These are phyloP conservation scores for Oscheius onirici DNA, from an alignment of 2,888 invertebrate genomes.

Conservation along the genomic window DNA sequence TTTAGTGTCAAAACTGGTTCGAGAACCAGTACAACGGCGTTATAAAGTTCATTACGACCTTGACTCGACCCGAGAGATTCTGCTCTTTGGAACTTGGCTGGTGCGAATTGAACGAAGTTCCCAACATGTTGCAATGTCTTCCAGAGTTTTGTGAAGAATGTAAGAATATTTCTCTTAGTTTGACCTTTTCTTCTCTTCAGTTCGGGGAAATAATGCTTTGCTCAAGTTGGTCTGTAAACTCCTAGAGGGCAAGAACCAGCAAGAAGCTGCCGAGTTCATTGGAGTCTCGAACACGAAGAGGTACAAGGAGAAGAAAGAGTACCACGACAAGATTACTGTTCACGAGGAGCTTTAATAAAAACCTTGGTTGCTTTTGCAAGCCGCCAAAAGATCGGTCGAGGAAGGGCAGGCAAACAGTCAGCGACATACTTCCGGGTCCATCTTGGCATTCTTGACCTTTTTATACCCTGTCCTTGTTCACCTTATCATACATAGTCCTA, in stretches of 20 bases:
- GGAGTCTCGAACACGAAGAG: conserved; percentile 46
- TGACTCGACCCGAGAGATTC: conserved; percentile 47
- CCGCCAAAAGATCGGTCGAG: too few species aligned
- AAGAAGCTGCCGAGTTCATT: conserved; percentile 45
- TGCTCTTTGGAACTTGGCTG: conserved; percentile 52
- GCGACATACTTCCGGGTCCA: conserved; percentile 15
- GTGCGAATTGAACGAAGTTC: conserved; percentile 57
- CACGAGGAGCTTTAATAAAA: conserved; percentile 26
- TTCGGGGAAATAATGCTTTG: conserved; percentile 42
- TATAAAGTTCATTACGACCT: conserved; percentile 38
- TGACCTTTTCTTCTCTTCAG: conserved; percentile 36
- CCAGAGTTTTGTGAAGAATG: conserved; percentile 55
- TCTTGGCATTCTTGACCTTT: conserved; percentile 16
- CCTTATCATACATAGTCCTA: neutral
- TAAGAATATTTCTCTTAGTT: conserved; percentile 25
- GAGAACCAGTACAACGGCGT: conserved; percentile 36
- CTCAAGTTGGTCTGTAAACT: conserved; percentile 46
- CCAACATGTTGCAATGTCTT: conserved; percentile 55
- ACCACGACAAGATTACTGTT: conserved; percentile 34
- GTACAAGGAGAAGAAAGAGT: conserved; percentile 41
- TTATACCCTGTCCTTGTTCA: neutral
- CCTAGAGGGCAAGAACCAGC: conserved; percentile 41
- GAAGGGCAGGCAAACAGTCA: conserved; percentile 6
- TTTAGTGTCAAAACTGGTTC: conserved; percentile 47
- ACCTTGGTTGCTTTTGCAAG: too few species aligned